Evolutionary conservation across 2,113 vertebrate genomes (phyloP).

Genomic region (Eublepharis macularius): DNA sequence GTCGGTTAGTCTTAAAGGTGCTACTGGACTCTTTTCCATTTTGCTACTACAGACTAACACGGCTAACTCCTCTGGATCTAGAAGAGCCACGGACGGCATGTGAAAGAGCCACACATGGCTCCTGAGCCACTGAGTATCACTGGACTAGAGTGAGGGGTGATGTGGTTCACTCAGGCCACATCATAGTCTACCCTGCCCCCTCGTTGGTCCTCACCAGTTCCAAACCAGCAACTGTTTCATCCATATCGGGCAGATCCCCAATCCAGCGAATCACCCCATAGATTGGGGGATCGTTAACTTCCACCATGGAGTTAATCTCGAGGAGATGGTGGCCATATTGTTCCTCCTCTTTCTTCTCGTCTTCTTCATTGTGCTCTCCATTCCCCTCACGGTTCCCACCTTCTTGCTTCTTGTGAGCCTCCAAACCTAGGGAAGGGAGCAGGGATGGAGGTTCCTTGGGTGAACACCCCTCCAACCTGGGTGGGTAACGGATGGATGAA

Average conservation of each 20-base stretch:
- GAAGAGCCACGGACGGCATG: no score
- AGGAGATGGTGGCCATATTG: constrained; percentile 40
- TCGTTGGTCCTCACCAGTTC: constrained; percentile 56
- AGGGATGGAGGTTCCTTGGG: not conserved
- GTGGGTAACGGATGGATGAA: constrained; percentile 21
- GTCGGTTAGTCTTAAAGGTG: no score
- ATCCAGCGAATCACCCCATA: constrained; percentile 86
- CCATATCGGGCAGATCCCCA: constrained; percentile 68
- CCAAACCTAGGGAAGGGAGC: not conserved
- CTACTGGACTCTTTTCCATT: no score
- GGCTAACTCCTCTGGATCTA: no score
- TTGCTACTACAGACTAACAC: no score
- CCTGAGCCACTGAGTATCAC: no score
- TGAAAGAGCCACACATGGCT: no score
- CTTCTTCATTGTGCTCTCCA: not conserved
- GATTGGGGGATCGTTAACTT: constrained; percentile 81
- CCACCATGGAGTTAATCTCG: constrained; percentile 83
- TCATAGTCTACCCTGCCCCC: not conserved
- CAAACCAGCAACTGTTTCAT: constrained; percentile 76
- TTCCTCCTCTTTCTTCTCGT: not conserved
- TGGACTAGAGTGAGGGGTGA: no score
- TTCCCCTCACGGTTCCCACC: not conserved
- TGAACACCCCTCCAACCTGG: not conserved
- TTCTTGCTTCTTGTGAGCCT: not conserved
- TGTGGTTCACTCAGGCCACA: no score